Base-by-base conservation (phyloP, 2,888 invertebrate species). In the Salticus scenicus region DNA sequence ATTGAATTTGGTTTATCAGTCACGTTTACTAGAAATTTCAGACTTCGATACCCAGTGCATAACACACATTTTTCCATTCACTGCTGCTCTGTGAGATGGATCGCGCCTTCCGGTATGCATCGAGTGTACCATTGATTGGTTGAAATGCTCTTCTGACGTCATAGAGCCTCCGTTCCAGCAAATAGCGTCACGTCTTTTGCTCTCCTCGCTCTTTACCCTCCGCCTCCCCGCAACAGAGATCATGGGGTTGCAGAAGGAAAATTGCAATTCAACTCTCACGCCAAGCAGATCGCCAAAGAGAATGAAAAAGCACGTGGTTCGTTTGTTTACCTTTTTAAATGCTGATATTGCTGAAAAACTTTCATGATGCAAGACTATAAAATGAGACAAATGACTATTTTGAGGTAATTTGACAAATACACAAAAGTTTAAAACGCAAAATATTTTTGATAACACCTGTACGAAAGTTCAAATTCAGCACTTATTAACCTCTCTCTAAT, bases 111-210 rank as follows among this genome's bases (percentile, higher is more conserved):
- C 83, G 83, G 77, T 66, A 77, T 69, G 69, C 74, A 63, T 69
- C 69, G 24, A 51, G 57, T 73, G 76, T 47, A 28, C 37, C 76
- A 76, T 83, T 77, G 83, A 84, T 84, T 84, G 83, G 83, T 63
- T 24, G 64, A 72, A 47, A 66, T 66, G 41, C 51, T 63, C 28
- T 31, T 41, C 73, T 84, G 83, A 84, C 83, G 83, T 84, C 83
- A 84, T 41, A 67, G 41, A 57, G 42, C 37, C 77, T 51, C 77
- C 77, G 83, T 84, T 84, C 83, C 83, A 84, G 83, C 83, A 84
- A 84, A 84, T 84, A 73, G 83, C 83, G 83, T 84, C 77, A 84
- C 83, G 83, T 84, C 83, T 83, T 83, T 76, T 71, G 81, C 81
- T 81, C 81, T 83, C 80, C 69, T 66, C 83, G 66, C 83, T 84